These are phyloP conservation scores for Melanotaenia boesemani DNA, from an alignment of 2,797 vertebrate species.

Conservation along the genomic window DNA sequence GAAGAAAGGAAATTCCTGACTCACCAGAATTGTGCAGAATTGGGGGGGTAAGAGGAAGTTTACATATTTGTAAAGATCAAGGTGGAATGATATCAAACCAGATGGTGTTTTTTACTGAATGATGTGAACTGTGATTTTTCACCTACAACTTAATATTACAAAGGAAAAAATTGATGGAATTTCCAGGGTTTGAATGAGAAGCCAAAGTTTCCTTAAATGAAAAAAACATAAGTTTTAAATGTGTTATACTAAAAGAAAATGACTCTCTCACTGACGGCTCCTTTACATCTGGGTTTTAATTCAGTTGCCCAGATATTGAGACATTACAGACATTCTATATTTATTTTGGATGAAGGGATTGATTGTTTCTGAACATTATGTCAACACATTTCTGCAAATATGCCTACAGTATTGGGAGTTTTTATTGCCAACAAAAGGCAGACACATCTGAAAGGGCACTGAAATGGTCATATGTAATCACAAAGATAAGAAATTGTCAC, in stretches of 20 bases:
- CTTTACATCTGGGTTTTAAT: neutral
- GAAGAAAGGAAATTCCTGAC: constrained; percentile 61
- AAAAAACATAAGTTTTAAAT: neutral
- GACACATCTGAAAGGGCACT: neutral
- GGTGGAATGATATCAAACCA: constrained; percentile 29
- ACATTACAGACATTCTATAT: neutral
- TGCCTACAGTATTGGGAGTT: neutral
- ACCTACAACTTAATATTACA: neutral
- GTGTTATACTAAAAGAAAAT: neutral
- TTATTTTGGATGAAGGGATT: neutral
- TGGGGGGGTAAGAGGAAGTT: neutral
- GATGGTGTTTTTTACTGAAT: constrained; percentile 2
- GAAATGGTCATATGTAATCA: neutral
- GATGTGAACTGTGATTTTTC: constrained; percentile 4
- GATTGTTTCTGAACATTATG: neutral
- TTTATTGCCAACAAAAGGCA: neutral
- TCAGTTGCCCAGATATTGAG: neutral
- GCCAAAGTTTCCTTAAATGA: neutral
- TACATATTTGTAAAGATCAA: constrained; percentile 38
- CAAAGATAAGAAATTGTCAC: neutral
- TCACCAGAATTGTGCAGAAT: constrained; percentile 33
- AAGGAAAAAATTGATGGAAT: neutral
- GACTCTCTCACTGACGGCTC: neutral
- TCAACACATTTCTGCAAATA: neutral
- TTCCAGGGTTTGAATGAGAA: neutral